A percentile compares a stretch with the other conserved stretches of the same genome.
Conservation (phyloP, 2,113 vertebrate species). For the Zosterops japonicus region DNA sequence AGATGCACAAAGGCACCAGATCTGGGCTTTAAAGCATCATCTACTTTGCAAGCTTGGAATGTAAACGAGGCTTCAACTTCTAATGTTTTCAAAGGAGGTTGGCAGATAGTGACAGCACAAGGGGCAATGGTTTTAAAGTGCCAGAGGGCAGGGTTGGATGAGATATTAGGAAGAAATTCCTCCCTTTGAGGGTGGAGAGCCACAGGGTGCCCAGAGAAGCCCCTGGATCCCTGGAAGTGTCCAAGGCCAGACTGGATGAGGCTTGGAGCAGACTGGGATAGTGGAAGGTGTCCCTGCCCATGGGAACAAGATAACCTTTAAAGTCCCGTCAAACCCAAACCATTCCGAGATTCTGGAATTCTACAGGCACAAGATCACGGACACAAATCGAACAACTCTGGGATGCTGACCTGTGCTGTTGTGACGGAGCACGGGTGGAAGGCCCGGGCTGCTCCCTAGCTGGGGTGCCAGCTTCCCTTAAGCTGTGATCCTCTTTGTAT, state of each 20-base stretch:
- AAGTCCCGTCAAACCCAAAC: not conserved
- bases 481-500: not conserved
- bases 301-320: not conserved
- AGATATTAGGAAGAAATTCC: not conserved
- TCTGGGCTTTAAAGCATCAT: not conserved
- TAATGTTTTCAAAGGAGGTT: not conserved
- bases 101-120: not conserved
- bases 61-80: not conserved
- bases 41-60: not conserved
- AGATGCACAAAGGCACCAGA: not conserved
- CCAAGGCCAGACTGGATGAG: fast-evolving
- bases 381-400: fast-evolving
- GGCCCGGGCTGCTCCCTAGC: not conserved
- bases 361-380: not conserved
- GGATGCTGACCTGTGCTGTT: not conserved
- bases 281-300: not conserved
- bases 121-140: not conserved
- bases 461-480: not conserved
- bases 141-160: not conserved
- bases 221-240: not conserved
- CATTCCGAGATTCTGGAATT: not conserved
- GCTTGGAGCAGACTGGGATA: fast-evolving
- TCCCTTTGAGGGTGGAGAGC: fast-evolving
- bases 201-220: not conserved
- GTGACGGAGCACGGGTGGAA: not conserved